Evolutionary conservation across 2,797 vertebrate genomes (phyloP), one percentile per base, ranked within the genome.

Genomic region (Vultur gryphus): DNA sequence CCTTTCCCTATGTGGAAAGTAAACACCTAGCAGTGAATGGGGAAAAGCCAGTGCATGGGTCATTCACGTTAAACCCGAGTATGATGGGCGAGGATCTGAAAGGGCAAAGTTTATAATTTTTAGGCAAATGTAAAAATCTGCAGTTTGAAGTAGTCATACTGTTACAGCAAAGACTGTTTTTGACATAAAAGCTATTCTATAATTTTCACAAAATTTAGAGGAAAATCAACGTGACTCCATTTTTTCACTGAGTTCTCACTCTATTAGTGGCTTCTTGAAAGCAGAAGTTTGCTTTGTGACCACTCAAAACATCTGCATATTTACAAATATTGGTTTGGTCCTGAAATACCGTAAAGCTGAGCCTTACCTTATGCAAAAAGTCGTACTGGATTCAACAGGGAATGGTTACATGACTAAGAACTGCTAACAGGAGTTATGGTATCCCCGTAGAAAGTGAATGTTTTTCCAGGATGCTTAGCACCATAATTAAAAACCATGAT

Each of bases 201-300:
- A 18, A 2, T 29, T 87, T 55, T 44, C 31, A 7, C 3, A 23
- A 37, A 55, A 7, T 26, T 19, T 19, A 41, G 44, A 31, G 59
- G 59, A 49, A 71, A 46, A 73, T n/a, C 25, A 18, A 0, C 1
- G 2, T n/a, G 39, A 19, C 4, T 69, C 21, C 6, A 0, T n/a
- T 62, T 62, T 72, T 46, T 31, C 6, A 2, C 9, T 0, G n/a
- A 67, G 16, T 64, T 90, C 11, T 90, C 26, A 2, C 37, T 65
- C 14, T 62, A 3, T 62, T 49, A 33, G 15, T 65, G 67, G 41
- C 58, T 87, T 84, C 43, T 66, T 69, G 46, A 72, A 79, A 80
- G 57, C 78, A 71, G 25, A 64, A 89, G 28, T 67, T 79, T 51
- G 41, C 41, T 46, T 46, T 65, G 37, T 78, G 61, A 37, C 65